Base-by-base conservation (phyloP, 1,140 invertebrate genomes). In the Scaptomyza graminum region DNA sequence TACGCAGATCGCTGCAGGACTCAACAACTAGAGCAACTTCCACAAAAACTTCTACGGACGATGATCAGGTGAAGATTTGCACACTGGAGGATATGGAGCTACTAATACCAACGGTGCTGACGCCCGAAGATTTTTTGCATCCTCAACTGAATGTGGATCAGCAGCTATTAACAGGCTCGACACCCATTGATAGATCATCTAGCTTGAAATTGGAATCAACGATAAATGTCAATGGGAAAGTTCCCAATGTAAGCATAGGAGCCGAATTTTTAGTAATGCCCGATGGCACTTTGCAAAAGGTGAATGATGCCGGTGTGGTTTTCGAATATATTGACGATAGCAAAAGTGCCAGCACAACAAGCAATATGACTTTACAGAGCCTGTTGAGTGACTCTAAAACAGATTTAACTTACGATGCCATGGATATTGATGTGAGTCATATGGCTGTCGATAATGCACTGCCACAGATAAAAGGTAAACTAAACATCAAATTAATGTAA, bases 211-310 rank as follows among this genome's bases (percentile, higher is more conserved):
- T 2, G 5, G 47, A 46, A 18, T 41, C 71, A 13, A 68, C 62
- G 15, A 55, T 64, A 57, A 43, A 72, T 5, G 11, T 41, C 12
- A 3, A 5, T 5, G 43, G 22, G n/a, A 31, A 7, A 22, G 54
- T 16, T 37, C 6, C 59, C 15, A 89, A 90, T 44, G 34, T 91
- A n/a, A 91, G 70, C 57, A 74, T 91, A 7, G 90, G 82, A 6
- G 76, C 83, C 8, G 85, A 91, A 55, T 91, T 80, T 71, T 46
- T 91, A 8, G 90, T 91, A 5, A 54, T 91, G 59, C 70, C 89
- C 2, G 90, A 91, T 76, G 90, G 90, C 2, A 76, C 82, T 0
- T 56, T 91, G 41, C 82, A 90, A 52, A 76, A 91, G 67, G 52
- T 91, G 8, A 79, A 82, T 43, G 82, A 74, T 25, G 73, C 67